phyloP scores from a whole-genome alignment of 2,113 vertebrate genomes.

The Thunnus maccoyii region DNA sequence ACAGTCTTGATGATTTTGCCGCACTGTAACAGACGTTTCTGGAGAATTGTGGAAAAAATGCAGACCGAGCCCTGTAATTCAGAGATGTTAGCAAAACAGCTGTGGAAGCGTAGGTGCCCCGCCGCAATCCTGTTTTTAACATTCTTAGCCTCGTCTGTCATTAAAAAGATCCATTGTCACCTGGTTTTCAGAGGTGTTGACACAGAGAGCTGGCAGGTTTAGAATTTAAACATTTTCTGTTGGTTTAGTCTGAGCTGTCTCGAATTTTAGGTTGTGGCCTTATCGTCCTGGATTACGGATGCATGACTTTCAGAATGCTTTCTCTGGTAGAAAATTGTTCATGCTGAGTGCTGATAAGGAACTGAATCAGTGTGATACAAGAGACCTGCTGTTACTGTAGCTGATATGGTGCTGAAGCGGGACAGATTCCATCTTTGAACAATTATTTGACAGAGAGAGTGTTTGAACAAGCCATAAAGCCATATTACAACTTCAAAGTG shows the following conservation, averaged over 20 bases:
- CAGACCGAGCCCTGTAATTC: constrained; percentile 69
- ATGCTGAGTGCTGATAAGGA: constrained; percentile 74
- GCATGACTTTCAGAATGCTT: constrained; percentile 69
- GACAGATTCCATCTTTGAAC: constrained; percentile 74
- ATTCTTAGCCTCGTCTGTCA: constrained; percentile 78
- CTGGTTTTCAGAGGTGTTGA: constrained; percentile 62
- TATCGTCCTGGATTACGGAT: constrained; percentile 66
- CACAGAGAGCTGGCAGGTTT: constrained; percentile 7
- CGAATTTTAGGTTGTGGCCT: constrained; percentile 40
- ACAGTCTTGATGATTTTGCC: constrained; percentile 63
- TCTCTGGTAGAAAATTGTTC: constrained; percentile 63
- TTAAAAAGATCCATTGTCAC: constrained; percentile 71
- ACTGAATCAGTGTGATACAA: constrained; percentile 65
- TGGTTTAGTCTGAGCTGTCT: constrained; percentile 33
- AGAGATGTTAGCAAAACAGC: constrained; percentile 68
- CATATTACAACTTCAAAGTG: constrained; percentile 73
- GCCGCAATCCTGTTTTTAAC: constrained; percentile 76
- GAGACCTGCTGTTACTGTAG: constrained; percentile 66
- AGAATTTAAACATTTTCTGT: constrained; percentile 41
- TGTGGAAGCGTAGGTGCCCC: constrained; percentile 55
- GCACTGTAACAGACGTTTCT: constrained; percentile 61
- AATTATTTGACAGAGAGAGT: constrained; percentile 58
- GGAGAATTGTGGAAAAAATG: constrained; percentile 32
- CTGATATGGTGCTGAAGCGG: constrained; percentile 59
- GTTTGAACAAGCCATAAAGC: constrained; percentile 62